Conservation (phyloP, 1,140 invertebrate species). For the Lerema accius region DNA sequence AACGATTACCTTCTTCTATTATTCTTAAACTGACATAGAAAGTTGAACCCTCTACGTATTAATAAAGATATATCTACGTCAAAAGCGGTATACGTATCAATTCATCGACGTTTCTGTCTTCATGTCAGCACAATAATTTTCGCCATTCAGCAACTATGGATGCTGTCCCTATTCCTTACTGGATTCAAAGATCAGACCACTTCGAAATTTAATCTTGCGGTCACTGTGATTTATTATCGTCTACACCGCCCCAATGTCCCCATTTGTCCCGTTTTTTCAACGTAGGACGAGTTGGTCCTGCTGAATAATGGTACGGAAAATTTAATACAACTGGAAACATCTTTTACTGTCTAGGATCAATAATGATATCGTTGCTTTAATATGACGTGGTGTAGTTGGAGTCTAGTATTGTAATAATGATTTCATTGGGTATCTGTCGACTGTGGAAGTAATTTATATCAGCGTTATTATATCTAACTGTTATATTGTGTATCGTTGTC, state of each 20-base stretch:
- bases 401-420: too few species aligned
- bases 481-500: too few species aligned
- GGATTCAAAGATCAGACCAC: slow-evolving; percentile 22
- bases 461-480: too few species aligned
- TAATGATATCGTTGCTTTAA: too few species aligned
- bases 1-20: too few species aligned
- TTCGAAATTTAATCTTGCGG: slow-evolving; percentile 31
- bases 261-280: slow-evolving; percentile 30
- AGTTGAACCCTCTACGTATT: too few species aligned
- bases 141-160: neutral
- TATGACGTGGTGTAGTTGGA: too few species aligned
- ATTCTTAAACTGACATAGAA: too few species aligned
- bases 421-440: too few species aligned
- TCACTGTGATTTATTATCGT: slow-evolving; percentile 25
- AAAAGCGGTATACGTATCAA: neutral
- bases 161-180: slow-evolving; percentile 9
- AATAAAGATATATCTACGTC: neutral
- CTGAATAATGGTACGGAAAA: slow-evolving; percentile 16
- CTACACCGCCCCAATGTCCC: slow-evolving; percentile 1
- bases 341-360: too few species aligned
- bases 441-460: too few species aligned
- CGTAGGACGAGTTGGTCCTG: slow-evolving; percentile 1
- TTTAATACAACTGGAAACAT: slow-evolving; percentile 11
- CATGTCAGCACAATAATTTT: neutral
- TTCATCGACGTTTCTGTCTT: neutral